These are phyloP conservation scores for Phyllotis vaccarum DNA, from an alignment of 2,797 vertebrate genomes.

Conservation along the genomic window DNA sequence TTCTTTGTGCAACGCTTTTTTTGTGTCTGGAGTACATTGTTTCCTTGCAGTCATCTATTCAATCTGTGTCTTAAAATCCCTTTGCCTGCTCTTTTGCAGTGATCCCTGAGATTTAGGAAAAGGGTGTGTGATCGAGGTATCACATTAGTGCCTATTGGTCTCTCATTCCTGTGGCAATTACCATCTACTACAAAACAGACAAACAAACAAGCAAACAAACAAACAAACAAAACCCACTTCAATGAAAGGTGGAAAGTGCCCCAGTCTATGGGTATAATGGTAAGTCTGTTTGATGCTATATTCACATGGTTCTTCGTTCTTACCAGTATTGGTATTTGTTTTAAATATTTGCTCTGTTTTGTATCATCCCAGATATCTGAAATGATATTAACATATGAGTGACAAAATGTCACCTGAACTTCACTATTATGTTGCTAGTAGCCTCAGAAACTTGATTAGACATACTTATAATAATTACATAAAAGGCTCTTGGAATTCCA, in stretches of 20 bases:
- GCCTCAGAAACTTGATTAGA: constrained; percentile 88
- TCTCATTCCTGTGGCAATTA: background rate
- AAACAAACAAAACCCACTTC: background rate
- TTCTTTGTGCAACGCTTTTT: background rate
- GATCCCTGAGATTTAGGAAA: background rate
- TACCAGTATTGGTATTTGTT: background rate
- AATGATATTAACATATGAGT: constrained; percentile 68
- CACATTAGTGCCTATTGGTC: background rate
- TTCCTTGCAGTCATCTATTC: background rate
- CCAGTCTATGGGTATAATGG: background rate
- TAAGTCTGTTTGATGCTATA: background rate
- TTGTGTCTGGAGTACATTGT: background rate
- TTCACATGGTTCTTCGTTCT: background rate
- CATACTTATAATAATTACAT: constrained; percentile 86
- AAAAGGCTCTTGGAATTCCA: constrained; percentile 85
- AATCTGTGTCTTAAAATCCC: background rate
- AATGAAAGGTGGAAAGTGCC: background rate
- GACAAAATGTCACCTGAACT: constrained; percentile 77
- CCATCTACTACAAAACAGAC: no score
- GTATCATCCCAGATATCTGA: constrained; percentile 43
- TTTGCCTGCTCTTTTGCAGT: background rate
- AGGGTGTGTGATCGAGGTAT: background rate
- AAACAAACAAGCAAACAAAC: no score
- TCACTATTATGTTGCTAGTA: constrained; percentile 75
- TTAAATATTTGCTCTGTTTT: constrained; percentile 44